Evolutionary conservation across 2,797 vertebrate species (phyloP), one percentile per base, ranked within the genome.

Genomic region (Lepus townsendii): DNA sequence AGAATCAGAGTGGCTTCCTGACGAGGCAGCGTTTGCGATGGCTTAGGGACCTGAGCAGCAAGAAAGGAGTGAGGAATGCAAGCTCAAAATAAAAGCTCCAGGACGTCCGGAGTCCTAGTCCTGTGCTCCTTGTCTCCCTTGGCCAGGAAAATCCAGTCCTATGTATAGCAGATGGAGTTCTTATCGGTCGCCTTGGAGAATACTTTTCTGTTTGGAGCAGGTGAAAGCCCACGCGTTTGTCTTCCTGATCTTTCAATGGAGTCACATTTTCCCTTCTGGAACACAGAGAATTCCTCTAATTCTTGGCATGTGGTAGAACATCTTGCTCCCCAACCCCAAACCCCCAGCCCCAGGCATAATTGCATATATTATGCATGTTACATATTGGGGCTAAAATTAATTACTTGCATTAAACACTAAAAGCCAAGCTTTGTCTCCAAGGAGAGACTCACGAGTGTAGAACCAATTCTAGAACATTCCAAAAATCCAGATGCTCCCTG

Each of bases 251-350:
- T 93, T 8, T 66, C 73, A n/a, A 47, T 78, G 68, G 69, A 69
- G 66, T 24, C 42, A 17, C 50, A 6, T 60, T 72, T 75, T 30
- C 12, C 26, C 12, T 11, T 73, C 1, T 35, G 17, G 22, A 22
- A 35, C 9, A 5, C 47, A 77, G 68, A 11, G 87, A 26, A 63
- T 65, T 30, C 30, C 35, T 35, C 57, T 14, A 52, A 1, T 65
- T 75, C 65, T 86, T 50, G 24, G 22, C 24, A 16, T 54, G 7
- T 83, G 80, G 60, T 50, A 14, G 32, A 68, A 42, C 0, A 5
- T 17, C 27, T 54, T 27, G 5, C 17, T 42, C 35, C 7, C 20
- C 19, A 10, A 24, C 8, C 1, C 16, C 26, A n/a, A 0, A 0
- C 11, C 17, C 60, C 10, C 57, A 17, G 0, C 11, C 27, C 30